Base-by-base conservation (phyloP, 2,797 vertebrate species). In the Notoglanidium macrostoma region DNA sequence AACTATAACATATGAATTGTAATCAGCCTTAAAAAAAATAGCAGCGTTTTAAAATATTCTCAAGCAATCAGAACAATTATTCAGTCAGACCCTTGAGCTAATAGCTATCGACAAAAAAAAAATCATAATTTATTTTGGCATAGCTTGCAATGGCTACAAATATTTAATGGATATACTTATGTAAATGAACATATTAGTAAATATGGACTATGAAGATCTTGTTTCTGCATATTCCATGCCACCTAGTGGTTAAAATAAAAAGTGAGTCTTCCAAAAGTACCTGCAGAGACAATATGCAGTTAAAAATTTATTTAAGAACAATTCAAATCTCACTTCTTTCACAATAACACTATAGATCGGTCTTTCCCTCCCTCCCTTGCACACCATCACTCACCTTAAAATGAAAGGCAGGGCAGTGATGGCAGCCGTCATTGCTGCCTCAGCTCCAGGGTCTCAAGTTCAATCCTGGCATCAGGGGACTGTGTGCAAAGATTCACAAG, bases 241-340 rank as follows among this genome's bases (percentile, higher is more conserved):
- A 86, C 76, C 89, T 77, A 76, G 76, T 90, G 89, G 80, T 11
- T 72, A n/a, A 88, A 86, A 76, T 54, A 49, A 29, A 87, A 54
- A 74, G 0, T 54, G 2, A 40, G 19, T 11, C 9, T 40, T 1
- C 14, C 23, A 57, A n/a, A 70, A 32, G n/a, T 46, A 26, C 7
- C 19, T 15, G 40, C 35, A 5, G 19, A 72, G 9, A 23, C 19
- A 1, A 5, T 7, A 72, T 10, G 40, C 19, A 44, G 26, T 72
- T 46, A 12, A 49, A 74, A 74, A 74, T 26, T 54, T n/a, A 17
- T 51, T 29, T 51, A 15, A 17, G n/a, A n/a, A n/a, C 26, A 73
- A 72, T 72, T 54, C n/a, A 76, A 21, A 23, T 26, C 21, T 80
- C 63, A 68, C 44, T 14, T 68, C 5, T 67, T 49, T 67, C 67